phyloP scores from a whole-genome alignment of 2,888 invertebrate genomes.

The Trachelus troglodyta region DNA sequence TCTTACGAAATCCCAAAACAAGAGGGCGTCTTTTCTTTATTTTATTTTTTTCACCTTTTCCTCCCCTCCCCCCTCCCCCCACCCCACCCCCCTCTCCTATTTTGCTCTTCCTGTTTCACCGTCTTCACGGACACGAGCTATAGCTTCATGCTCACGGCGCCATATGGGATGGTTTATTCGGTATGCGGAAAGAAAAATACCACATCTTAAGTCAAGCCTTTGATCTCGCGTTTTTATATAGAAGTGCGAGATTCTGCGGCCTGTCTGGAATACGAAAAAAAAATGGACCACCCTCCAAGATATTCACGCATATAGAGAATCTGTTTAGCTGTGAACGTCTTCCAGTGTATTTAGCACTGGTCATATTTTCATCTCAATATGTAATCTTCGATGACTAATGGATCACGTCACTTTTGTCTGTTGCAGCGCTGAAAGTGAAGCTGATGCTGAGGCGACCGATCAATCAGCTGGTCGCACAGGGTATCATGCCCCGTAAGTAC shows the following conservation, averaged over 20 bases:
- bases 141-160: conserved; percentile 15
- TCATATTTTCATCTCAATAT: no score
- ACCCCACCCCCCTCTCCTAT: conserved; percentile 17
- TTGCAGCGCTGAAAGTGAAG: conserved; percentile 96
- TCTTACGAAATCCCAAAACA: no score
- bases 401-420: conserved; percentile 55
- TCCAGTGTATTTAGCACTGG: no score
- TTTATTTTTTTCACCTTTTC: conserved; percentile 17
- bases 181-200: conserved; percentile 43
- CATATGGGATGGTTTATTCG: conserved; percentile 44
- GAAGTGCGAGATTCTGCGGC: conserved; percentile 21
- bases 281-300: background rate
- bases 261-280: background rate
- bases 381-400: no score
- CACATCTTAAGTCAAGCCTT: conserved; percentile 28
- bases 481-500: conserved; percentile 98
- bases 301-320: no score
- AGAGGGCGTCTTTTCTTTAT: conserved; percentile 4
- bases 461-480: conserved; percentile 96
- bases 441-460: conserved; percentile 94
- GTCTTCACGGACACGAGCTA: background rate
- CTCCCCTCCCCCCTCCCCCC: conserved; percentile 11
- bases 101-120: conserved; percentile 10
- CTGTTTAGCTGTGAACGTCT: no score
- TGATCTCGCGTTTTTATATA: conserved; percentile 45